Percentiles rank a stretch among this genome's conserved stretches.
phyloP scores from a whole-genome alignment of 1,140 invertebrate genomes.

The Heliothis subflexa region DNA sequence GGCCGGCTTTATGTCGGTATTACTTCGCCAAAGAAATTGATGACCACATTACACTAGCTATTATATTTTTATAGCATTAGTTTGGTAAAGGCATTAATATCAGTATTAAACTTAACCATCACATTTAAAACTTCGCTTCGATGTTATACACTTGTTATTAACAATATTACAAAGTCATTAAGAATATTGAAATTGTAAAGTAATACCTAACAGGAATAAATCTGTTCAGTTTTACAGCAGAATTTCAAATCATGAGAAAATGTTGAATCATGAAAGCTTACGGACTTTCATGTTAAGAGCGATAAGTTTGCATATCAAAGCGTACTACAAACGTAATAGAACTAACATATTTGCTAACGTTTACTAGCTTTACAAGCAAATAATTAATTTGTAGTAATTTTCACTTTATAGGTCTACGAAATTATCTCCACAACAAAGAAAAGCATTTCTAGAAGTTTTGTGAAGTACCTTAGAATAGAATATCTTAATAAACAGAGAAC shows the following conservation, averaged over 20 bases:
- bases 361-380: neutral
- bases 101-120: constrained; percentile 1
- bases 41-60: constrained; percentile 20
- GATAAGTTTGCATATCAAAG: neutral
- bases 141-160: neutral
- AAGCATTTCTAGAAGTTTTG: neutral
- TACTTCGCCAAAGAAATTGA: constrained; percentile 26
- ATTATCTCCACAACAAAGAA: neutral
- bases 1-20: constrained; percentile 27
- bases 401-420: neutral
- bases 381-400: neutral
- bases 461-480: neutral
- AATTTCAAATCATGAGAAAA: neutral
- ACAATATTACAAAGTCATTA: constrained; percentile 22
- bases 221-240: constrained; percentile 7
- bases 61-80: constrained; percentile 35
- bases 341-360: neutral
- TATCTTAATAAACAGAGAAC: constrained; percentile 16
- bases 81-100: constrained; percentile 21
- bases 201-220: neutral
- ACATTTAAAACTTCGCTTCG: constrained; percentile 12
- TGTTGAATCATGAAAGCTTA: neutral
- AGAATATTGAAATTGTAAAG: neutral
- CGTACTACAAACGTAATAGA: neutral
- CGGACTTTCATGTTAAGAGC: neutral